A percentile compares a stretch with the other conserved stretches of the same genome.
phyloP scores from a whole-genome alignment of 2,888 invertebrate species.

The Melolontha melolontha region DNA sequence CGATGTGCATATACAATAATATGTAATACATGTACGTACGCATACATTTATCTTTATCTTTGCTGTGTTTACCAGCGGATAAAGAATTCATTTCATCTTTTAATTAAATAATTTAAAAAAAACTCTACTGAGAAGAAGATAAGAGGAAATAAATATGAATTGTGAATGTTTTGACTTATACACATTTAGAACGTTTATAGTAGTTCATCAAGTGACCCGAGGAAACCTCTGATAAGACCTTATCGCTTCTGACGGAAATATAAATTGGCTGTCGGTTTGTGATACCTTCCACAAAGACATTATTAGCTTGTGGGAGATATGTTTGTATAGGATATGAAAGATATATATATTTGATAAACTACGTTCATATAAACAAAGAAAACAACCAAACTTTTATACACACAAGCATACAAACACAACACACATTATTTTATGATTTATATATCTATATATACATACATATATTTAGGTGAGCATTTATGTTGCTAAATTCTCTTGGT shows the following conservation, averaged over 20 bases:
- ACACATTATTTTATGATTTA: conserved; percentile 5
- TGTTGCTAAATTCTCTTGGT: neutral
- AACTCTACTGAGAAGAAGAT: conserved; percentile 16
- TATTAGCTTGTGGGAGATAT: conserved; percentile 28
- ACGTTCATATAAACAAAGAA: conserved; percentile 20
- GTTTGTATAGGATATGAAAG: conserved; percentile 29
- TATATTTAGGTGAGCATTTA: neutral
- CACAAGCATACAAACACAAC: conserved; percentile 16
- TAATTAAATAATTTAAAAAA: conserved; percentile 34
- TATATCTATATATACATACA: conserved; percentile 1
- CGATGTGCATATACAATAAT: neutral
- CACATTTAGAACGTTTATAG: conserved; percentile 29
- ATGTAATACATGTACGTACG: neutral
- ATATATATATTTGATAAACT: conserved; percentile 16
- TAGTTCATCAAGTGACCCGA: conserved; percentile 46
- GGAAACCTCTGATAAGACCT: conserved; percentile 44
- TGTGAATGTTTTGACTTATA: conserved; percentile 27
- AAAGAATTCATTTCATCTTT: conserved; percentile 24
- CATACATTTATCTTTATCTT: conserved; percentile 6
- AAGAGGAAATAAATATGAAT: conserved; percentile 30
- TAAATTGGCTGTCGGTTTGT: conserved; percentile 40
- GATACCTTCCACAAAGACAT: conserved; percentile 41
- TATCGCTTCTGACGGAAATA: conserved; percentile 45
- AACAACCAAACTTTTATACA: conserved; percentile 3
- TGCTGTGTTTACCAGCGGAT: conserved; percentile 28